Conservation (phyloP, 2,888 invertebrate species). For the Mythimna ferrago region DNA sequence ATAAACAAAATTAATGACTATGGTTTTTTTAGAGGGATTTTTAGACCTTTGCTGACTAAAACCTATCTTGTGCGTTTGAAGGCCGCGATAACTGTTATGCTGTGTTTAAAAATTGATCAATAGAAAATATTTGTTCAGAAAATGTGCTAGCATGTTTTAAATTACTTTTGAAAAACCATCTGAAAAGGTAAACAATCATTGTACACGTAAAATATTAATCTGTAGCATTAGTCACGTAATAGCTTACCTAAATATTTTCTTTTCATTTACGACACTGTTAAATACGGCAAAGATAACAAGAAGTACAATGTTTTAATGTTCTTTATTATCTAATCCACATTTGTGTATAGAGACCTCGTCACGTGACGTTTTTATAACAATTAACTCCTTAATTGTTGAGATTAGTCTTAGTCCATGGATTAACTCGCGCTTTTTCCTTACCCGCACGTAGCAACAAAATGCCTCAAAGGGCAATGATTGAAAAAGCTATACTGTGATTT, state of each 20-base stretch:
- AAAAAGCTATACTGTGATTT: too few species aligned
- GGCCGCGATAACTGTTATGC: too few species aligned
- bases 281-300: slow-evolving; percentile 59
- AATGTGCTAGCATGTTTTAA: not conserved
- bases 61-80: too few species aligned
- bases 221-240: slow-evolving; percentile 41
- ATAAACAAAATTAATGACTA: too few species aligned
- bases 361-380: slow-evolving; percentile 31
- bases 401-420: slow-evolving; percentile 41
- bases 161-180: too few species aligned
- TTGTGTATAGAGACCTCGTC: slow-evolving; percentile 27
- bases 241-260: slow-evolving; percentile 61
- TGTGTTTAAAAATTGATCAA: not conserved
- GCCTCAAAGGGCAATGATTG: too few species aligned
- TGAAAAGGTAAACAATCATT: not conserved
- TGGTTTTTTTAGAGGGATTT: too few species aligned
- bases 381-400: slow-evolving; percentile 42
- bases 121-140: not conserved
- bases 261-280: slow-evolving; percentile 48
- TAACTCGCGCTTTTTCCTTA: not conserved
- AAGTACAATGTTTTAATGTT: slow-evolving; percentile 52
- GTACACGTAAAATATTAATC: slow-evolving; percentile 39
- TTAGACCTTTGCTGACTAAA: too few species aligned
- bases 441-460: not conserved
- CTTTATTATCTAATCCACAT: slow-evolving; percentile 54